phyloP scores from a whole-genome alignment of 2,888 invertebrate genomes.

The Tenodera sinensis region DNA sequence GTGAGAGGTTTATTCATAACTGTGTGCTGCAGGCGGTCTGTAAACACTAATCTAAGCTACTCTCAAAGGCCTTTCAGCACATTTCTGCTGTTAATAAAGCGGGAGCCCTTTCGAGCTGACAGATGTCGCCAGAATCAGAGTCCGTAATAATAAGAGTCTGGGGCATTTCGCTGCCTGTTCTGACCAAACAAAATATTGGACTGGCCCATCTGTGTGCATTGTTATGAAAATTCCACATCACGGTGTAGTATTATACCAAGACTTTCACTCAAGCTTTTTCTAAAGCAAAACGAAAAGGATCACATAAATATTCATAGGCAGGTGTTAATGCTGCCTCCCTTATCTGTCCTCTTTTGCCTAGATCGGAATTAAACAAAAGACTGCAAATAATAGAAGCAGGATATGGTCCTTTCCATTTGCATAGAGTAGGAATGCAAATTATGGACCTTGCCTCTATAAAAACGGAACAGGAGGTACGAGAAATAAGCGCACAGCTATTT shows the following conservation, averaged over 20 bases:
- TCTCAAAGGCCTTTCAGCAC: neutral
- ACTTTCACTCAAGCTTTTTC: neutral
- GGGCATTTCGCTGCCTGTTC: no score
- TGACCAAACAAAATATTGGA: neutral
- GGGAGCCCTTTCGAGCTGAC: neutral
- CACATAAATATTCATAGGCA: neutral
- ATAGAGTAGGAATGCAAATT: neutral
- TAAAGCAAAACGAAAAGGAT: neutral
- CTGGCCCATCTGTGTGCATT: neutral
- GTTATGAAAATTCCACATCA: neutral
- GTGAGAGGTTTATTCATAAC: no score
- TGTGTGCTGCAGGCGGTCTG: neutral
- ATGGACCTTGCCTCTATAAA: no score
- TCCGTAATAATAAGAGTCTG: neutral
- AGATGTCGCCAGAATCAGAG: neutral
- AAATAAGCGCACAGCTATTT: neutral
- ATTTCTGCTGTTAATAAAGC: neutral
- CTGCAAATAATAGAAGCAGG: neutral
- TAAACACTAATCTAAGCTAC: neutral
- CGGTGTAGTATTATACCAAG: neutral
- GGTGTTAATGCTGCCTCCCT: neutral
- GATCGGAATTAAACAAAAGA: neutral
- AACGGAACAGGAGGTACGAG: neutral
- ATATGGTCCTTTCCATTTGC: neutral
- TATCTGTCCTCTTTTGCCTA: neutral